phyloP scores from a whole-genome alignment of 1,140 invertebrate genomes.

The Lepidostoma basale region DNA sequence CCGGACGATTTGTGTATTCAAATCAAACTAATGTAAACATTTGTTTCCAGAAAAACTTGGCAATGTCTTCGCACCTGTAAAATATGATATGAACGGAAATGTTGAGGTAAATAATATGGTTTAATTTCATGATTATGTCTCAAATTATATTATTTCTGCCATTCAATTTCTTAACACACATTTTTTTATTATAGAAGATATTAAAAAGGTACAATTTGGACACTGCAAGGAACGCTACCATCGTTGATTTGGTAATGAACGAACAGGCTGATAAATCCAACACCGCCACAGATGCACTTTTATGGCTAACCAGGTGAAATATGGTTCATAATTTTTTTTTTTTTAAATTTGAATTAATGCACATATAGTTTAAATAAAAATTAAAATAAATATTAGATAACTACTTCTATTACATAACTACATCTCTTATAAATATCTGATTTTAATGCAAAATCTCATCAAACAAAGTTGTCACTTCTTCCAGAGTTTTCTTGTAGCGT shows the following conservation, averaged over 20 bases:
- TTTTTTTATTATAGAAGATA: conserved; percentile 65
- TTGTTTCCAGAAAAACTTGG: conserved; percentile 71
- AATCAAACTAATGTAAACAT: no score
- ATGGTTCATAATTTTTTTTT: not conserved
- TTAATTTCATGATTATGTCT: no score
- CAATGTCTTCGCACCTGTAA: conserved; percentile 72
- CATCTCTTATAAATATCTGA: not conserved
- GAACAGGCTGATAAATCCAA: conserved; percentile 60
- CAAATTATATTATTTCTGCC: no score
- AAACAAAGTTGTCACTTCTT: not conserved
- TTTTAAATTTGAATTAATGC: no score
- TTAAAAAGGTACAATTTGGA: conserved; percentile 62
- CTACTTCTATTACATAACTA: not conserved
- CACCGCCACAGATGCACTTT: conserved; percentile 64
- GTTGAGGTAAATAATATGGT: conserved; percentile 63
- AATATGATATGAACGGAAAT: conserved; percentile 76
- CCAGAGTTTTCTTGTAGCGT: not conserved
- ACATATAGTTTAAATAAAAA: not conserved
- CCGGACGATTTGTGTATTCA: no score
- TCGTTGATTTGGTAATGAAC: conserved; percentile 70
- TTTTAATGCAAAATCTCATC: not conserved
- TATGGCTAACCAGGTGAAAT: conserved; percentile 72
- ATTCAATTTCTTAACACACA: conserved; percentile 20
- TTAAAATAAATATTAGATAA: not conserved
- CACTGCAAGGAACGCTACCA: conserved; percentile 61